A percentile compares a stretch with the other conserved stretches of the same genome.
Conservation (phyloP, 2,888 invertebrate genomes). For the Hypselothyrea guttata region DNA sequence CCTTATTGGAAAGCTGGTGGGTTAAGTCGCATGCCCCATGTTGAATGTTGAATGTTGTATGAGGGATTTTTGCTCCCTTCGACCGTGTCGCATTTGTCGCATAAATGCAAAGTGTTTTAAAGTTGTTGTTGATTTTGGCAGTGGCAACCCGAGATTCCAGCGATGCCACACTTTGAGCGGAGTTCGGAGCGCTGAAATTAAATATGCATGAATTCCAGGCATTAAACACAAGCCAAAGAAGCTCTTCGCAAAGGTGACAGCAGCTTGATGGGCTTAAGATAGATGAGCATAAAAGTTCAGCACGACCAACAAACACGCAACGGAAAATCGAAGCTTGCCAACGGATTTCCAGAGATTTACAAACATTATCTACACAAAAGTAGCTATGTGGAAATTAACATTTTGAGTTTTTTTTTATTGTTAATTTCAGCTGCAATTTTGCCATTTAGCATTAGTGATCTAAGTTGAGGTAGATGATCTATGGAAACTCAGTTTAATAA, state of each 20-base stretch:
- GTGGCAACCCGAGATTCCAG: constrained; percentile 38
- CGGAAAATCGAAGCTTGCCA: not conserved
- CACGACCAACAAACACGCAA: not conserved
- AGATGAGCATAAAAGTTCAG: constrained; percentile 25
- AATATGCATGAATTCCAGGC: constrained; percentile 35
- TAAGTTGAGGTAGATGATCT: no score
- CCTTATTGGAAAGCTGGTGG: no score
- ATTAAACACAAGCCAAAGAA: not conserved
- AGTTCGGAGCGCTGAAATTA: constrained; percentile 11
- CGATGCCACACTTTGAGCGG: not conserved
- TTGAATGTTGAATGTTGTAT: constrained; percentile 1
- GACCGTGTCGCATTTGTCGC: constrained; percentile 58
- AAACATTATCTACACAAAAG: no score
- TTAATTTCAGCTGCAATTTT: no score
- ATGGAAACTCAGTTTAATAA: no score
- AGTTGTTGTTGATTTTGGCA: constrained; percentile 58
- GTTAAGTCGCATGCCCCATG: no score
- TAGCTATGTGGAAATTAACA: no score
- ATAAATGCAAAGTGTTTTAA: constrained; percentile 66
- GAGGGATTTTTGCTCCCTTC: constrained; percentile 7
- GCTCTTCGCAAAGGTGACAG: constrained; percentile 42
- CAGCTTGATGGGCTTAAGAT: constrained; percentile 50
- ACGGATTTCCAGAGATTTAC: no score
- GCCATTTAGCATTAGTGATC: no score
- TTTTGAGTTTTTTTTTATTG: no score